phyloP scores from a whole-genome alignment of 2,113 vertebrate species.

The Protobothrops flavoviridis region DNA sequence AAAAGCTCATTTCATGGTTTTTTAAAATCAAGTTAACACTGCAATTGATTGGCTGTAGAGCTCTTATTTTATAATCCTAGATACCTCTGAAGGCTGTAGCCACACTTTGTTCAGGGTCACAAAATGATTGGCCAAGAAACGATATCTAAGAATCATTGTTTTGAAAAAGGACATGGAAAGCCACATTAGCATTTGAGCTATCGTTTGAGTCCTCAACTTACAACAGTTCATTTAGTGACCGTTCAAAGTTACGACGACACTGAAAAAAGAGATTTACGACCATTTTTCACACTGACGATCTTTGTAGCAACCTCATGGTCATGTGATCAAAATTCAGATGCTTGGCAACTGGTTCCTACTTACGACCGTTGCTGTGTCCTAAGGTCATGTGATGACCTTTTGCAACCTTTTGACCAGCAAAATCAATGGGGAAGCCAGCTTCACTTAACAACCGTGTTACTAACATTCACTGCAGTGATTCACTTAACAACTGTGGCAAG shows the following conservation, averaged over 20 bases:
- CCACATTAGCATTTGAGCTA: background rate
- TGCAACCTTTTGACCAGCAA: background rate
- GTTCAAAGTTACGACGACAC: background rate
- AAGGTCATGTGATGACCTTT: background rate
- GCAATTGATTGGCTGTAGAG: background rate
- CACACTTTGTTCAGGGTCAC: background rate
- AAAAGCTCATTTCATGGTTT: constrained; percentile 38
- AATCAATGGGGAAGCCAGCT: background rate
- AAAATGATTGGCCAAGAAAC: background rate
- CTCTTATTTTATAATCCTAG: background rate
- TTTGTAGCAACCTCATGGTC: background rate
- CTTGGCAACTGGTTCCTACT: background rate
- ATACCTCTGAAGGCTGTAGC: background rate
- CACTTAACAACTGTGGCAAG: background rate
- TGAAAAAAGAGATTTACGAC: background rate
- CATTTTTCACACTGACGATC: background rate
- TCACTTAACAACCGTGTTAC: background rate
- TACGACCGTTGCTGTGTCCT: background rate
- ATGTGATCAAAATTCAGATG: background rate
- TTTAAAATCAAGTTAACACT: background rate
- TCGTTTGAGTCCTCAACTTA: background rate
- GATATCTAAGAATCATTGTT: background rate
- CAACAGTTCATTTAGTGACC: background rate
- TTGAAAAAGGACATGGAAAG: background rate
- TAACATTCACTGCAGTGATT: background rate